Evolutionary conservation across 2,113 vertebrate genomes (phyloP).

Genomic region (Daboia siamensis): DNA sequence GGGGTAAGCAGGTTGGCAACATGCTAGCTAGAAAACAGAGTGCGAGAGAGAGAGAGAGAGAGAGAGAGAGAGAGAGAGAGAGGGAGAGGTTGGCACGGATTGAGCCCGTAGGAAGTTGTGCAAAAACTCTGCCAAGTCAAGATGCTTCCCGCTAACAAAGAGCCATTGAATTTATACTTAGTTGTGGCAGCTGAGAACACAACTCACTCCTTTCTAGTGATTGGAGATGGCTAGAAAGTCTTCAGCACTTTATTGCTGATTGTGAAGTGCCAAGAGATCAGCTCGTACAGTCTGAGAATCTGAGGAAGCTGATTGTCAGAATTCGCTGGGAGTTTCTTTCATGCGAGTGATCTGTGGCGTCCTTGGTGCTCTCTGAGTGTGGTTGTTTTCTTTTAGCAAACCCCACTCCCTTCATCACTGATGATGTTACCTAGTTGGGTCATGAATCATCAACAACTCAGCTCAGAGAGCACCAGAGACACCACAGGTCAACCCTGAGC

Average conservation of each 20-base stretch:
- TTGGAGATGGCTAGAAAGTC: constrained; percentile 15
- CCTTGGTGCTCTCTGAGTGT: background rate
- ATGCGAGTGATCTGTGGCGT: background rate
- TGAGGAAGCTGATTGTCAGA: background rate
- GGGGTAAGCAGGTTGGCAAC: constrained; percentile 37
- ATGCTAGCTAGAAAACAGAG: constrained; percentile 41
- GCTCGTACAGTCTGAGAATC: background rate
- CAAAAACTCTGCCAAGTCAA: constrained; percentile 44
- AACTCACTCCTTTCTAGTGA: constrained; percentile 1
- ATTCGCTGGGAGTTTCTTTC: background rate
- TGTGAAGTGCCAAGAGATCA: background rate
- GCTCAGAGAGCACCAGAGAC: background rate
- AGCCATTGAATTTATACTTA: constrained; percentile 36
- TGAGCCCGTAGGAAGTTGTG: constrained; percentile 50
- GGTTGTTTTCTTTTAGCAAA: background rate
- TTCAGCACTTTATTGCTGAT: background rate
- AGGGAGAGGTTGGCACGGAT: constrained; percentile 11
- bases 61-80: no score
- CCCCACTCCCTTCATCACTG: background rate
- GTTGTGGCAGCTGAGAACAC: constrained; percentile 46
- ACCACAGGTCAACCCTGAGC: background rate
- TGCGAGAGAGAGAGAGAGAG: constrained; percentile 9
- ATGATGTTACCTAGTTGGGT: background rate
- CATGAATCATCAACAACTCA: background rate
- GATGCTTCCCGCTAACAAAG: constrained; percentile 52